Base-by-base conservation (phyloP, 2,113 vertebrate species). In the Scartelaos histophorus region DNA sequence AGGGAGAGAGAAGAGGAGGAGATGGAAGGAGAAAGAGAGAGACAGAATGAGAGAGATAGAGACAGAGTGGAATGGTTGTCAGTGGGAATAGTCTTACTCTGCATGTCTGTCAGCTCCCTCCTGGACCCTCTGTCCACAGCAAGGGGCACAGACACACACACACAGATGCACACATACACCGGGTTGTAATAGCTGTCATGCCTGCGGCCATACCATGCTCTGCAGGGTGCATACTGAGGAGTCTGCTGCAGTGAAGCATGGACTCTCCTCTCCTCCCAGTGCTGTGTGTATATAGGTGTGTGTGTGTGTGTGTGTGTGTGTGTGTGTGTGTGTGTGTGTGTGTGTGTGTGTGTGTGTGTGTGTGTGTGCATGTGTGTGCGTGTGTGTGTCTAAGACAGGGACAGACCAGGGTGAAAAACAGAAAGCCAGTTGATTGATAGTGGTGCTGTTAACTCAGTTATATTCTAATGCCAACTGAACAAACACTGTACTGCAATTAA, bases 221-320 rank as follows among this genome's bases (percentile, higher is more conserved):
- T 85, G 80, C 76, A 79, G 78, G 84, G 76, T 84, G 89, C 85
- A 89, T 89, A 87, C 86, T 86, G 86, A 87, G 82, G 74, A 87
- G 82, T 74, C 68, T 73, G 80, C 80, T 83, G 82, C 85, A 82
- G 83, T 79, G 80, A 87, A 82, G 88, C 78, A 86, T 85, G 81
- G 78, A 73, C 69, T 86, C 72, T 57, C 73, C 69, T 62, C 79
- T 83, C 73, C 74, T 81, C 75, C 74, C 74, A 75, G 69, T 70
- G 72, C 69, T 71, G 77, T 81, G 70, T 65, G 16, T 68, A 35
- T 71, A 67, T 69, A 4, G 2, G 29, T 29, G 29, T 29, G 29
- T 29, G 29, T 29, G 29, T 29, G 29, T 29, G 29, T 29, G 29
- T 29, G 29, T 29, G 29, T 29, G 29, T 29, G 29, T 29, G 29